Base-by-base conservation (phyloP, 2,888 invertebrate genomes). In the Aporophyla lueneburgensis region DNA sequence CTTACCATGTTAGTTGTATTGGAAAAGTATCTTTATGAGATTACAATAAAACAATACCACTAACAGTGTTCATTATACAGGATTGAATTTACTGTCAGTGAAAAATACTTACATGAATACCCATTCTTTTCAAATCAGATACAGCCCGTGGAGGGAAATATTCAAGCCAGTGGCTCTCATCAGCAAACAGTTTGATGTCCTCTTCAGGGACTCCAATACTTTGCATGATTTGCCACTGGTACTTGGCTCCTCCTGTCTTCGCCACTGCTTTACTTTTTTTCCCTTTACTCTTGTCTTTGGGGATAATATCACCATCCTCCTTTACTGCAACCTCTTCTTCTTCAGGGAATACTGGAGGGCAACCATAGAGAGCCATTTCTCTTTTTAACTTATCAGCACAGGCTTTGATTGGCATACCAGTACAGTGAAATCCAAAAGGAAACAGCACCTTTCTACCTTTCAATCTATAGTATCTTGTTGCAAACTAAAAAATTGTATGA, bases 371-470 rank as follows among this genome's bases (percentile, higher is more conserved):
- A 92, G 98, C 98, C 95, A 99, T 98, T 96, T 99, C 99, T 78
- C 99, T 97, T 91, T 98, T 99, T 62, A 99, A 94, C 93, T 99
- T 99, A 94, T 99, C 99, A 21, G 99, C 99, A 96, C 99, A 99
- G 0, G 99, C 99, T 95, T 99, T 99, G 80, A 99, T 99, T 0
- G 99, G 99, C 99, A 99, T 99, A 65, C 99, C 99, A 40, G 99
- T 99, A 92, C 99, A 99, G 94, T 99, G 99, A 89, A 99, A 98
- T 5, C 99, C 99, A 96, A 99, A 99, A 21, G 99, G 99, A 95
- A 99, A 99, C 14, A 99, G 97, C 19, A 98, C 98, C 89, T 97
- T 97, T 92, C 98, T 99, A 0, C 99, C 99, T 94, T 98, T 98
- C 70, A 99, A 94, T n/a, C 99, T 97, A 85, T 99, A 97, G 93